phyloP scores from a whole-genome alignment of 2,888 invertebrate genomes.

The Lottia gigantea region DNA sequence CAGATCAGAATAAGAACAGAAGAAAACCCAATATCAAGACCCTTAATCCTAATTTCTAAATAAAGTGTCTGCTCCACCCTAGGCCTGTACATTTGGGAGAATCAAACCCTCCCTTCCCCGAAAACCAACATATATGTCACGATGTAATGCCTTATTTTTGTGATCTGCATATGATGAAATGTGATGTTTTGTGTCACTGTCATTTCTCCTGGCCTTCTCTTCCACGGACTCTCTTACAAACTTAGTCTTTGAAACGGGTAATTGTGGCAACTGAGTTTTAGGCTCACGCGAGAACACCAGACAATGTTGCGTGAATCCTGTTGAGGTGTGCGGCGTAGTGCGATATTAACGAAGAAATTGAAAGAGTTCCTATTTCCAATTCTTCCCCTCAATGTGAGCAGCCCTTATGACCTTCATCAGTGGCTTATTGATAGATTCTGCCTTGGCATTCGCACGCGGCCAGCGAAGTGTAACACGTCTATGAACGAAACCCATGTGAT shows the following conservation, averaged over 20 bases:
- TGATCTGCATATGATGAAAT: not conserved
- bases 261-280: conserved; percentile 7
- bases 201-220: not conserved
- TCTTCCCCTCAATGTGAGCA: conserved; percentile 1
- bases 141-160: not conserved
- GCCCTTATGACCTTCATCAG: conserved; percentile 12
- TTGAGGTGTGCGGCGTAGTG: conserved; percentile 1
- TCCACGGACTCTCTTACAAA: not conserved
- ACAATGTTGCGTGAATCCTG: conserved; percentile 10
- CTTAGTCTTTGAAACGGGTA: not conserved
- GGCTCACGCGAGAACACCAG: conserved; percentile 9
- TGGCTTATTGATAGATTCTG: conserved; percentile 15
- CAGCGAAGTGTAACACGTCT: conserved; percentile 7
- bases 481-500: conserved; percentile 5
- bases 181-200: not conserved
- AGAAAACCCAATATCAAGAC: too few species aligned
- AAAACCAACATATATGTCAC: not conserved
- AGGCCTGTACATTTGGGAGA: too few species aligned
- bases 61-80: too few species aligned
- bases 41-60: too few species aligned
- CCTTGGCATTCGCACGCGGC: conserved; percentile 14
- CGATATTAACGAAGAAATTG: conserved; percentile 15
- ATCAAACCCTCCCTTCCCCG: too few species aligned
- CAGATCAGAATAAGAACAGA: too few species aligned
- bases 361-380: conserved; percentile 15